Evolutionary conservation across 2,113 vertebrate species (phyloP), one percentile per base, ranked within the genome.

Genomic region (Apaloderma vittatum): DNA sequence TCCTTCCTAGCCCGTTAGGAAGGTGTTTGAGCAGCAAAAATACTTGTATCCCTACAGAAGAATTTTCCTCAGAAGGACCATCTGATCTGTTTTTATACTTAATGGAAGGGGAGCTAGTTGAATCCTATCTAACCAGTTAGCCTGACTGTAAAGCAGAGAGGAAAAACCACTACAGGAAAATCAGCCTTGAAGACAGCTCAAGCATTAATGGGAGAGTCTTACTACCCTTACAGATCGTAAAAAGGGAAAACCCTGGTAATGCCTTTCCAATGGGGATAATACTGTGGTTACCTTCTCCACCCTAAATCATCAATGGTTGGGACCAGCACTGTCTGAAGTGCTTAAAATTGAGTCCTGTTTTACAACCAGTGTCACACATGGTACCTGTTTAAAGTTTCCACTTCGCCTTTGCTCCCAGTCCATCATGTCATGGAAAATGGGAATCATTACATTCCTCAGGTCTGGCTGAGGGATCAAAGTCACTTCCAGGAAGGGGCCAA

Each of bases 381-480:
- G 51, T 96, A 99, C 99, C 99, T 99, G 99, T 91, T 99, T 99
- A 87, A 99, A 99, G 97, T 99, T 99, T 73, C 99, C 99, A 29
- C 99, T 99, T 83, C 99, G 98, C 43, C 99, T 98, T 98, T 99
- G 99, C 94, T 99, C 99, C 99, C 99, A 99, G 93, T 99, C 99
- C 99, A 99, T 99, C 99, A 99, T 99, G 96, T 99, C 99, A 29
- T 99, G 99, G 96, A 99, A 99, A 97, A 99, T 99, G 51, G 99
- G 99, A 97, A 99, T 99, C 99, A 99, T 99, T 93, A 99, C 99
- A 86, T 99, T 99, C 77, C 99, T 98, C 80, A 99, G 98, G 95
- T 99, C 99, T 13, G 99, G 98, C 96, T 99, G 99, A 67, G 99
- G 99, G 63, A 99, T 99, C 97, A 99, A 96, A 30, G 99, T 99